Base-by-base conservation (phyloP, 2,888 invertebrate species). In the Galerucella nymphaeae region DNA sequence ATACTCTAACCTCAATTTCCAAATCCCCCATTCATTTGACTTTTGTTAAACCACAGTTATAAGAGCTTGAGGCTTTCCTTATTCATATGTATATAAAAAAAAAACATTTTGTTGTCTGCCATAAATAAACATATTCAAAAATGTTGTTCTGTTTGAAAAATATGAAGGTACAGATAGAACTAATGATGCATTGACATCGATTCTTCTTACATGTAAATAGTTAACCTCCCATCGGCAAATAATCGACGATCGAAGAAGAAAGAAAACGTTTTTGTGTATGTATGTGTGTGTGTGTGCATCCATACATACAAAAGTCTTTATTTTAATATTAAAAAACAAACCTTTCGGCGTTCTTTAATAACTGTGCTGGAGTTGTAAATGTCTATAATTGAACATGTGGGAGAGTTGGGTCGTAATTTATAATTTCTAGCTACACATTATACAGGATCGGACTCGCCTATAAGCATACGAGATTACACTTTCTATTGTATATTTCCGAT, bases 371-470 rank as follows among this genome's bases (percentile, higher is more conserved):
- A 55, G 76, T 75, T 72, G 74, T 78, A 76, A 79, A 79, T 70
- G 71, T 71, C 73, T 75, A 72, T 80, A 80, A 79, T 76, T 79
- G 80, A 79, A 79, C 77, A 76, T 78, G 80, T 80, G 78, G 78
- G 80, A 75, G 79, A 75, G 75, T 67, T 75, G 70, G 75, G 73
- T 57, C 76, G 74, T 77, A 78, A 79, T 76, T 78, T 75, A 78
- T 77, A 76, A 76, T 75, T 78, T n/a, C 78, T 68, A 68, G 70
- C 74, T 66, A 79, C 77, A 79, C 75, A 78, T 79, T 77, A 18
- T 16, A 41, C 42, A 62, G 61, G 16, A 41, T 9, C 13, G 61
- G 61, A 62, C 61, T 62, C 5, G 30, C 58, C 8, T 13, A n/a
- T n/a, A 23, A 20, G 10, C 11, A 57, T 3, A 57, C 9, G 23